Conservation (phyloP, 2,113 vertebrate species). For the Xenus cinereus region DNA sequence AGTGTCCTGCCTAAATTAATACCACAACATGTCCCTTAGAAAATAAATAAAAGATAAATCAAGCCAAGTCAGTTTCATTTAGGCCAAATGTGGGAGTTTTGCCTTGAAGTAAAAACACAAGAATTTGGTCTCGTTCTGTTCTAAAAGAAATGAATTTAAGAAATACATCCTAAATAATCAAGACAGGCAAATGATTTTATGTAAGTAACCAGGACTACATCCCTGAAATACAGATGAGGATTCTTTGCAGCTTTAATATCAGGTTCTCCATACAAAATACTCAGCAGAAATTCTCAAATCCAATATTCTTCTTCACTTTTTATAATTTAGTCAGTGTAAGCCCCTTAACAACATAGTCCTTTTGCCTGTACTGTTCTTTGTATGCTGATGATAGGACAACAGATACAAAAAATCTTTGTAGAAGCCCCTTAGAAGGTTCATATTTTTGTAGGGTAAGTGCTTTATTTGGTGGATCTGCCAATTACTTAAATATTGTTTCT, state of each 20-base stretch:
- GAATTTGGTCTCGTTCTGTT: neutral
- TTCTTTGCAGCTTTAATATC: neutral
- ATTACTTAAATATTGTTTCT: neutral
- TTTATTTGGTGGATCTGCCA: neutral
- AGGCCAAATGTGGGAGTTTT: conserved; percentile 24
- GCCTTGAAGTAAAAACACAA: conserved; percentile 4
- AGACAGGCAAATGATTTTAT: neutral
- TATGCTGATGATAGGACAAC: neutral
- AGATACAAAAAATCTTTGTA: neutral
- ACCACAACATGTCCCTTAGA: neutral
- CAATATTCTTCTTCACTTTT: neutral
- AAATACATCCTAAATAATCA: conserved; percentile 1
- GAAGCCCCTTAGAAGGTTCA: neutral
- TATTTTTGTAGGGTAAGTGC: neutral
- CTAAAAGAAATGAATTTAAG: neutral
- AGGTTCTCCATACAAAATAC: neutral
- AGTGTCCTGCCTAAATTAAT: conserved; percentile 32
- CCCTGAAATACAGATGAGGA: neutral
- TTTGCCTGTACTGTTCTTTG: neutral
- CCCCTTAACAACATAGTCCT: neutral
- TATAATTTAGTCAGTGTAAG: neutral
- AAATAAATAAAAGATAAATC: conserved; percentile 29
- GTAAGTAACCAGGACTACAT: neutral
- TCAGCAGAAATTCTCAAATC: neutral
- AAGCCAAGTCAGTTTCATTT: neutral